Base-by-base conservation (phyloP, 2,888 invertebrate species). In the Andrena minutula region DNA sequence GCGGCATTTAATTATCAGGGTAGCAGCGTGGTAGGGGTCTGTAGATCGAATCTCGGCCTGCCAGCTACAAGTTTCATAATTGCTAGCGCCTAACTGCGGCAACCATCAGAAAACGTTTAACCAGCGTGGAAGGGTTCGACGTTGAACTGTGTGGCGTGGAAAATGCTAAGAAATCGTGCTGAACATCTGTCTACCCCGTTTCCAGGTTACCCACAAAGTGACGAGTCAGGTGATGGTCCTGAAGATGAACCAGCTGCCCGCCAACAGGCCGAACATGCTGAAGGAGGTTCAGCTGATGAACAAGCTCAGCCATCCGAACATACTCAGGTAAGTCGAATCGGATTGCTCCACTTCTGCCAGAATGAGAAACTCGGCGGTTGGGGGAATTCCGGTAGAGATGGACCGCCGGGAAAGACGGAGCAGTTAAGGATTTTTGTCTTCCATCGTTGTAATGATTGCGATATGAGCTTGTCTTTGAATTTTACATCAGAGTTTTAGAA, bases 211-310 rank as follows among this genome's bases (percentile, higher is more conserved):
- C 87, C 99, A 99, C 95, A 97, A 97, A 94, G 97, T 97, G 89
- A 98, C 98, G 75, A 97, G 97, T 90, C 97, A 98, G 94, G 98
- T 98, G 93, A 99, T 99, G 99, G 99, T 99, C 94, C 96, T 99
- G 92, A 99, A 99, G 95, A 98, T 98, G 97, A 98, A 99, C 95
- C 97, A 98, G 94, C 96, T 98, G 93, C 96, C 97, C 85, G 98
- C 98, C 90, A 99, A 99, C 95, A 96, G 99, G 92, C 98, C 98
- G 90, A 98, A 98, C 95, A 99, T 99, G 97, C 96, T 99, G 91
- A 97, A 98, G 93, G 99, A 99, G 95, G 99, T 99, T 88, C 98
- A 99, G 95, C 96, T 99, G 91, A 98, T 99, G 97, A 99, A 99
- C 95, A 97, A 97, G 93, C 96, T 99, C 88, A 98, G 97, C 92